Percentiles rank a stretch among this genome's conserved stretches.
Evolutionary conservation across 64 coral and sea anemone species (phyloP).

Genomic region (Stichodactyla helianthus): DNA sequence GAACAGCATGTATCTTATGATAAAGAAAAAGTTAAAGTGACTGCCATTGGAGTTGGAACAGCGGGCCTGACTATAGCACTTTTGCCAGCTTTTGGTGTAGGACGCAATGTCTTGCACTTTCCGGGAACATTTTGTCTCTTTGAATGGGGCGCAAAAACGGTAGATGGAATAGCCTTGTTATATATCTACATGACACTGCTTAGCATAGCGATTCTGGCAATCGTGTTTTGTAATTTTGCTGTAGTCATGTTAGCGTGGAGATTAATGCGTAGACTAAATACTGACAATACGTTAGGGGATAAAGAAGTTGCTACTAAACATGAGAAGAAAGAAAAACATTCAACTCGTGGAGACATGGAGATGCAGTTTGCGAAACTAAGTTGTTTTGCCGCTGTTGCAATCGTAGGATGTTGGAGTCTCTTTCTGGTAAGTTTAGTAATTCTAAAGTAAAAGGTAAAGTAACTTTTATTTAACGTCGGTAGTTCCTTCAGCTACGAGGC

Average conservation of each 20-base stretch:
- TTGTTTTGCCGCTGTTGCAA: slow-evolving; percentile 51
- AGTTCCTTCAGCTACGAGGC: no score
- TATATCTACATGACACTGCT: slow-evolving; percentile 61
- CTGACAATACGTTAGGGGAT: slow-evolving; percentile 13
- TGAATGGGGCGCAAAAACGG: slow-evolving; percentile 61
- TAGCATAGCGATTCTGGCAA: slow-evolving; percentile 25
- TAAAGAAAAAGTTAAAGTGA: slow-evolving; percentile 74
- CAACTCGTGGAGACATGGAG: slow-evolving; percentile 60
- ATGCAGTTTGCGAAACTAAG: slow-evolving; percentile 91
- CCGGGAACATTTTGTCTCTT: slow-evolving; percentile 94
- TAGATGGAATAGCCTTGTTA: slow-evolving; percentile 66
- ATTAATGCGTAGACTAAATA: slow-evolving; percentile 30
- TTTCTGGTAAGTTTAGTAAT: slow-evolving; percentile 75
- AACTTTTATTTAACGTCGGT: no score
- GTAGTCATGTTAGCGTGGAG: slow-evolving; percentile 60
- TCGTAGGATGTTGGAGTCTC: slow-evolving; percentile 78
- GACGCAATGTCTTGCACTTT: slow-evolving; percentile 79
- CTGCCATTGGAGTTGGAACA: slow-evolving; percentile 47
- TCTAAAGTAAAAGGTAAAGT: background rate
- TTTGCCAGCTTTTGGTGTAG: slow-evolving; percentile 75
- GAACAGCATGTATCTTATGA: slow-evolving; percentile 77
- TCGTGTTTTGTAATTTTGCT: slow-evolving; percentile 77
- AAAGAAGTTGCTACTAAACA: slow-evolving; percentile 16
- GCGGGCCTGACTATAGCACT: slow-evolving; percentile 63
- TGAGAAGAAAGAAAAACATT: background rate